phyloP scores from a whole-genome alignment of 2,888 invertebrate genomes.

The Tenthredo livida region DNA sequence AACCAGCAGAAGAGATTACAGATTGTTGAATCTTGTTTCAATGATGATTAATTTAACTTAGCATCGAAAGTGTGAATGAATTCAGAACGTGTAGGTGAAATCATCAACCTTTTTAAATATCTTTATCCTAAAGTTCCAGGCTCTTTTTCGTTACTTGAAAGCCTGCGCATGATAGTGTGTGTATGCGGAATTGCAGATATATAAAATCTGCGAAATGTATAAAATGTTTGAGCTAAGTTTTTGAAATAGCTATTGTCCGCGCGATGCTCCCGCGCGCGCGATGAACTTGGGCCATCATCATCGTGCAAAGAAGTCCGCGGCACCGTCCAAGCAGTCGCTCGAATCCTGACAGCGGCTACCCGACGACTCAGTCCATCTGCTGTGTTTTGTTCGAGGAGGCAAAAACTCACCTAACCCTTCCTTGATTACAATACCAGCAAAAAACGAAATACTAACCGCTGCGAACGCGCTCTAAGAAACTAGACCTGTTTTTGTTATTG shows the following conservation, averaged over 20 bases:
- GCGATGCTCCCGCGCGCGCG: constrained; percentile 4
- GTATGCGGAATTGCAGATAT: background rate
- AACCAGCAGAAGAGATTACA: background rate
- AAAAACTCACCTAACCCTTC: constrained; percentile 78
- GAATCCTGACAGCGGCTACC: constrained; percentile 52
- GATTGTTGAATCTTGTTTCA: background rate
- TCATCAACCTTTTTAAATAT: background rate
- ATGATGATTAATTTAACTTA: background rate
- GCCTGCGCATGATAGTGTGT: background rate
- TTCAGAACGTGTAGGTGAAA: background rate
- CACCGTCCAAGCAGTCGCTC: constrained; percentile 48
- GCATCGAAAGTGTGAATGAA: background rate
- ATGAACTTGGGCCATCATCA: constrained; percentile 44
- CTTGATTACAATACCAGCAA: constrained; percentile 78
- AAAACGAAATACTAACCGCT: constrained; percentile 79
- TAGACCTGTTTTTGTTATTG: constrained; percentile 76
- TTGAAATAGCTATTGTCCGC: constrained; percentile 23
- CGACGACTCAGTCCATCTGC: constrained; percentile 78
- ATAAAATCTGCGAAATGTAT: background rate
- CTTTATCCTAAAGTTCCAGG: background rate
- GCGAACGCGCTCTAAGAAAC: constrained; percentile 76
- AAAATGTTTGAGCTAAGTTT: background rate
- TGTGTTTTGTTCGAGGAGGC: constrained; percentile 74
- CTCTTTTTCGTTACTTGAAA: background rate
- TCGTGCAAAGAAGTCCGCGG: constrained; percentile 29